Conservation (phyloP, 2,888 invertebrate species). For the Congeria kusceri region DNA sequence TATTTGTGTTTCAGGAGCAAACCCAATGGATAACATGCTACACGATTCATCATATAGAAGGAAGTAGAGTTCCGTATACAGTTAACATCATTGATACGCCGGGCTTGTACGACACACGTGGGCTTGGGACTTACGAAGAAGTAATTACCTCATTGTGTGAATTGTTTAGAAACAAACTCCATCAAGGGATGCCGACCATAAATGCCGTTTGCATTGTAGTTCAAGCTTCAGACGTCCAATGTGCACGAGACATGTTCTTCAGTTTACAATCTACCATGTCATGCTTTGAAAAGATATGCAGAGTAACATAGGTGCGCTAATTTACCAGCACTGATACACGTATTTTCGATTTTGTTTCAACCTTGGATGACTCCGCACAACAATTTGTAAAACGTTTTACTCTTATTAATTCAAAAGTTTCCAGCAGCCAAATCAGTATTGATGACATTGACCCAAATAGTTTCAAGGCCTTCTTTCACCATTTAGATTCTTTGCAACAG, state of each 20-base stretch:
- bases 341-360: slow-evolving; percentile 48
- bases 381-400: slow-evolving; percentile 37
- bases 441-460: slow-evolving; percentile 57
- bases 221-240: slow-evolving; percentile 54
- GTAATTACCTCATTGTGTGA: slow-evolving; percentile 26
- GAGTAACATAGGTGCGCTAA: slow-evolving; percentile 50
- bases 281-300: slow-evolving; percentile 59
- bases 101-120: slow-evolving; percentile 41
- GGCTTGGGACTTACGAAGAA: slow-evolving; percentile 23
- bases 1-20: no score
- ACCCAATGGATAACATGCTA: slow-evolving; percentile 58
- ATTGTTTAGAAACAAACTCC: slow-evolving; percentile 7
- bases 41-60: slow-evolving; percentile 24
- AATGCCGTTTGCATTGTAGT: slow-evolving; percentile 61
- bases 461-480: slow-evolving; percentile 47
- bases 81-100: slow-evolving; percentile 44
- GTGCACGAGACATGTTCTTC: slow-evolving; percentile 17
- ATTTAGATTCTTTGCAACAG: slow-evolving; percentile 34
- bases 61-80: slow-evolving; percentile 16
- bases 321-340: slow-evolving; percentile 63
- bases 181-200: slow-evolving; percentile 43
- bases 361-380: slow-evolving; percentile 40
- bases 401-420: slow-evolving; percentile 55
- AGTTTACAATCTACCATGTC: slow-evolving; percentile 49
- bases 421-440: slow-evolving; percentile 27